A percentile compares a stretch with the other conserved stretches of the same genome.
phyloP scores from a whole-genome alignment of 2,113 vertebrate genomes.

The Equus przewalskii region DNA sequence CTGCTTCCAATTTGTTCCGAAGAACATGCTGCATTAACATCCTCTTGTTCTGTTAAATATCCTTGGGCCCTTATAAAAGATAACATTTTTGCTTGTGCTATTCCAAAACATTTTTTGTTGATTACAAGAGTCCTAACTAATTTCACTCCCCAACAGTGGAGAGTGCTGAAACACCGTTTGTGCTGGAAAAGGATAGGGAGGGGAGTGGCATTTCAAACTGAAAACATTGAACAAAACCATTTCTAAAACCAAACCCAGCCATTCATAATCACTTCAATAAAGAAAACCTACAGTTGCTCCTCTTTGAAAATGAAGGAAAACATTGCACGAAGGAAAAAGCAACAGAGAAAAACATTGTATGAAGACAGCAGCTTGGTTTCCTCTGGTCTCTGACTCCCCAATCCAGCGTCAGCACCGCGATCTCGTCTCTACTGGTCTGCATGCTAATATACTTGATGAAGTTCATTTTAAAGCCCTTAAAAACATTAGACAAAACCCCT shows the following conservation, averaged over 20 bases:
- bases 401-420: not conserved
- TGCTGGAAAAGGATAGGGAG: not conserved
- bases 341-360: not conserved
- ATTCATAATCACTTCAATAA: constrained; percentile 55
- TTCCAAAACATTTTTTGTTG: not conserved
- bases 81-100: not conserved
- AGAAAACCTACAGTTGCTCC: constrained; percentile 51
- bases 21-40: not conserved
- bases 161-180: not conserved
- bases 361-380: not conserved
- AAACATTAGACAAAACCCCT: not conserved
- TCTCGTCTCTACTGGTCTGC: not conserved
- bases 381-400: not conserved
- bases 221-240: not conserved
- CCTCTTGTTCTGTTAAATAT: not conserved
- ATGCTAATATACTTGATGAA: constrained; percentile 9
- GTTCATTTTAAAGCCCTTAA: constrained; percentile 35
- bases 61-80: not conserved
- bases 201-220: not conserved
- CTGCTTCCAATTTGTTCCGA: not conserved
- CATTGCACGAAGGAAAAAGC: constrained; percentile 22
- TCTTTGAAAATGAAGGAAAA: constrained; percentile 58
- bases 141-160: not conserved
- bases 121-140: not conserved
- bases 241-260: constrained; percentile 61